Base-by-base conservation (phyloP, 2,888 invertebrate genomes). In the Sisyra terminalis region DNA sequence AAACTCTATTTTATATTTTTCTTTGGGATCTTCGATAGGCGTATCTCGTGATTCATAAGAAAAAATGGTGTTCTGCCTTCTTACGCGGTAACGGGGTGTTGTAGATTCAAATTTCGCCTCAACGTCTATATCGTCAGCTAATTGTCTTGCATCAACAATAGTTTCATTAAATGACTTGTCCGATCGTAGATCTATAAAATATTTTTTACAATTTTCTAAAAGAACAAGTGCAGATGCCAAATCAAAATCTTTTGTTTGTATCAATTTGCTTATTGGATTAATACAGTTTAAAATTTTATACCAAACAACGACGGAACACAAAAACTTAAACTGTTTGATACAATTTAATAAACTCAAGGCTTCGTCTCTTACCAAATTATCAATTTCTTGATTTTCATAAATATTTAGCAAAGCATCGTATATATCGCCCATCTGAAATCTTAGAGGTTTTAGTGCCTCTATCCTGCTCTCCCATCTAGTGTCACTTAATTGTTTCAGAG, bases 201-300 rank as follows among this genome's bases (percentile, higher is more conserved):
- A 45, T 48, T 46, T 50, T n/a, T 50, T 50, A 41, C 46, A 47
- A 38, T 44, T 48, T 48, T 50, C 37, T 43, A 48, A 44, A 46
- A 47, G 45, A 47, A 48, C 43, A 48, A 50, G 46, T 46, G 46
- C 47, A 49, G 45, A 44, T 42, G 44, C 36, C 47, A 46, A 29
- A 45, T 47, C 43, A 34, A 46, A 46, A 46, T 49, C 44, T 46
- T 49, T 46, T 40, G 45, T 49, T 47, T 49, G 46, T 44, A 48
- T 46, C 44, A 49, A 39, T 39, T 49, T 50, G 41, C 47, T 50
- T 43, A 49, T 46, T 44, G 47, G 44, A 48, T 48, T 49, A 40
- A 49, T 47, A n/a, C 44, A 45, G 38, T 47, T 46, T 43, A 48
- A 45, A 42, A 47, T 46, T 45, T 46, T 44, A 40, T 47, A 43